Conservation (phyloP, 1,140 invertebrate genomes). For the Drosophila sp. region DNA sequence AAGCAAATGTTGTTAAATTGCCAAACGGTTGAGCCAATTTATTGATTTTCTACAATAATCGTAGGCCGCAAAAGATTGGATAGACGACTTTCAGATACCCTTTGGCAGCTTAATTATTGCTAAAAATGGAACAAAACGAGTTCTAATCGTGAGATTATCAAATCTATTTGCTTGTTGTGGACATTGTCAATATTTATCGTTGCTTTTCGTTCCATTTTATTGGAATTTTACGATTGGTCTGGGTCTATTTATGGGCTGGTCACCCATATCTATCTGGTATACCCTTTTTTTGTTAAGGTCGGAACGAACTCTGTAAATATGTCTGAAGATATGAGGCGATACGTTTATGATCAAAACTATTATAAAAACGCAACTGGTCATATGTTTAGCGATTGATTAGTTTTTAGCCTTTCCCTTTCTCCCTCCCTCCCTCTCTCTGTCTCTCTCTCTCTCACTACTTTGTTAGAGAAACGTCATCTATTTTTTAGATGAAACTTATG, state of each 20-base stretch:
- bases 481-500: too few relatives aligned
- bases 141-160: conserved; percentile 2
- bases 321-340: conserved; percentile 7
- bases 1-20: too few relatives aligned
- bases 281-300: too few relatives aligned
- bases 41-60: too few relatives aligned
- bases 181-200: conserved; percentile 6
- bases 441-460: not conserved
- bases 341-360: not conserved
- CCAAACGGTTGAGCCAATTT: too few relatives aligned
- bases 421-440: not conserved
- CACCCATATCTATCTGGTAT: not conserved
- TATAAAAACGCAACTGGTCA: not conserved
- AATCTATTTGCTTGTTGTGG: conserved; percentile 2
- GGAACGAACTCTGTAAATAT: conserved; percentile 5
- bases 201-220: not conserved
- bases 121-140: too few relatives aligned
- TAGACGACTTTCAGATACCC: too few relatives aligned
- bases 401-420: not conserved
- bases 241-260: not conserved
- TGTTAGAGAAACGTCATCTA: too few relatives aligned
- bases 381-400: not conserved
- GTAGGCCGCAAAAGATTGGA: too few relatives aligned
- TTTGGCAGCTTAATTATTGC: too few relatives aligned
- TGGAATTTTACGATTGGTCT: not conserved